Base-by-base conservation (phyloP, 2,888 invertebrate genomes). In the Cheilosia vernalis region DNA sequence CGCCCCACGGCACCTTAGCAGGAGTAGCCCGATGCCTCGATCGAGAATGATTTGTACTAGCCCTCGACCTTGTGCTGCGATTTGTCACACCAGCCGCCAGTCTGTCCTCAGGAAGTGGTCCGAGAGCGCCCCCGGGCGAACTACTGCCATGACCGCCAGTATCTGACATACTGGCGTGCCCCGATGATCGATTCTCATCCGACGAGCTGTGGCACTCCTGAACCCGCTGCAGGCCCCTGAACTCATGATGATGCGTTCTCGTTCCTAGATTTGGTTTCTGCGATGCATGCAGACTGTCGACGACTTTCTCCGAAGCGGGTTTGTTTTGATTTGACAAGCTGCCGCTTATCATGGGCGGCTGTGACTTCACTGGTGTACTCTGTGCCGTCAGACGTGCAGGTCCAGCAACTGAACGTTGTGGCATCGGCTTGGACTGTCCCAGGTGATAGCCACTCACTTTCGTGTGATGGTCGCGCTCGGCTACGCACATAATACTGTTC, bases 121-220 rank as follows among this genome's bases (percentile, higher is more conserved):
- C 90, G 89, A 93, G 78, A 61, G 92, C 91, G 44, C 93, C 93
- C 0, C 91, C 92, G 37, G 94, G 93, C 5, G 94, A 94, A 55
- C 94, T 94, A 88, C 94, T 94, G 78, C 93, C 94, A 72, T 94
- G 94, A 27, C 95, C 94, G 3, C 97, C 96, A 66, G 96, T 96
- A 91, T 97, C 97, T n/a, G 97, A 97, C 97, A 97, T 97, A 89
- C 97, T 97, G 7, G 97, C 97, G 92, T 97, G 97, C 0, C 97
- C 97, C 1, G 97, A 97, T n/a, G 97, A 97, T 42, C 97, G 93
- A 91, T 97, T 97, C 92, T 97, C 97, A 89, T 97, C 97, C 2
- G 97, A 97, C 21, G 97, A 97, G 91, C 97, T 97, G 92, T 95
- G 95, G 90, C 95, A 95, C 83, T 95, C 95, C 82, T 95, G 94